Conservation (phyloP, 2,888 invertebrate genomes). For the Yponomeuta evonymella region DNA sequence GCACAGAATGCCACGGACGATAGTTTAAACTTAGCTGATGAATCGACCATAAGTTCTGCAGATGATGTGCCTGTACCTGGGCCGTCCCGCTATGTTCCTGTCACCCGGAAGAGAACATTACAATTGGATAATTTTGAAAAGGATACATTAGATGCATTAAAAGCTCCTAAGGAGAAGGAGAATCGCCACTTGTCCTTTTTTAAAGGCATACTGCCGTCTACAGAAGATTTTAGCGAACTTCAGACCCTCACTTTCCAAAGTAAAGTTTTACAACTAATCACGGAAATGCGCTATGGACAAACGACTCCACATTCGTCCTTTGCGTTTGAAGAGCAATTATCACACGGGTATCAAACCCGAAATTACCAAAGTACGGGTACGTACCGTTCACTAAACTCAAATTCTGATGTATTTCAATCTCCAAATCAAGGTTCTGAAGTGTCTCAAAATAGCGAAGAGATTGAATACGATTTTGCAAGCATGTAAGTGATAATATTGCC, state of each 20-base stretch:
- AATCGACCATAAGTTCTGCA: conserved; percentile 21
- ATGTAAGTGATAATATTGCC: conserved; percentile 12
- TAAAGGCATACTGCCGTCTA: conserved; percentile 27
- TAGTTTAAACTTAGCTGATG: conserved; percentile 25
- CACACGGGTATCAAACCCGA: conserved; percentile 12
- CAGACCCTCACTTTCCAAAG: conserved; percentile 27
- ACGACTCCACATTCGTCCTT: conserved; percentile 26
- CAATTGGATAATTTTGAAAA: conserved; percentile 27
- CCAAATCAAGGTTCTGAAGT: too few species aligned
- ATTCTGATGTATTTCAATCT: too few species aligned
- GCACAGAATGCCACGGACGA: conserved; percentile 8
- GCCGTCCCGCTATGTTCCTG: conserved; percentile 23
- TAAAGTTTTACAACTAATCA: conserved; percentile 29
- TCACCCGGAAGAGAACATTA: conserved; percentile 24
- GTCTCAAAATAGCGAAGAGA: conserved; percentile 21
- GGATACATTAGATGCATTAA: conserved; percentile 22
- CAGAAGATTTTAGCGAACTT: conserved; percentile 24
- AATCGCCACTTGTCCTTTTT: conserved; percentile 26
- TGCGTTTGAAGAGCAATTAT: conserved; percentile 18
- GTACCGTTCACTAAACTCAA: too few species aligned
- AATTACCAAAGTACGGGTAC: conserved; percentile 24
- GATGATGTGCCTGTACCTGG: conserved; percentile 19
- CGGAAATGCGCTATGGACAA: conserved; percentile 28
- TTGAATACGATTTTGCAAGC: conserved; percentile 19
- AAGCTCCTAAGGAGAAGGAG: conserved; percentile 27